Percentiles rank a stretch among this genome's conserved stretches.
phyloP scores from a whole-genome alignment of 2,113 vertebrate genomes.

The Echinops telfairi region DNA sequence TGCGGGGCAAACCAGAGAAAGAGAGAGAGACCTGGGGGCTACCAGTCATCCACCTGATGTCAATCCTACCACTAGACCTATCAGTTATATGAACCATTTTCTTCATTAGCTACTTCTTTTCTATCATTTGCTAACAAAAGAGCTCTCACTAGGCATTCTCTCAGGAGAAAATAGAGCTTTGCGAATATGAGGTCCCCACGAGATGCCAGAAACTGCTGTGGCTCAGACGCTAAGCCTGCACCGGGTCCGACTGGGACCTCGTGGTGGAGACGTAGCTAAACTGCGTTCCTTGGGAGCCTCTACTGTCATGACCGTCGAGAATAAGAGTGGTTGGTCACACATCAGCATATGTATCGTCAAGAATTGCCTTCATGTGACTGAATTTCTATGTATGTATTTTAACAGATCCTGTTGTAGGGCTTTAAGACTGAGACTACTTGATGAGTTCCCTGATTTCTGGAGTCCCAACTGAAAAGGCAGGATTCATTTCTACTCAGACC shows the following conservation, averaged over 20 bases:
- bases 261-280: neutral
- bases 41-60: neutral
- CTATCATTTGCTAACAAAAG: neutral
- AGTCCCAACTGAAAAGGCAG: slow-evolving; percentile 32
- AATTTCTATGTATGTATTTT: slow-evolving; percentile 61
- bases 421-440: slow-evolving; percentile 61
- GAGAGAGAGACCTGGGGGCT: neutral
- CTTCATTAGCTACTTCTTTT: neutral
- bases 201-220: neutral
- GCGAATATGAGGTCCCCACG: neutral
- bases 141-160: neutral
- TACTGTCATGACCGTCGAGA: neutral
- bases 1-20: neutral
- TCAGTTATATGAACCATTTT: neutral
- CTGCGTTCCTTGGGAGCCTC: neutral
- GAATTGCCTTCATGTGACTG: slow-evolving; percentile 32
- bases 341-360: slow-evolving; percentile 46
- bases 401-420: neutral
- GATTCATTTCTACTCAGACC: slow-evolving; percentile 25
- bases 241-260: no score
- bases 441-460: slow-evolving; percentile 8
- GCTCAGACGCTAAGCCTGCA: neutral
- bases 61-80: neutral
- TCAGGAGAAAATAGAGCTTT: neutral
- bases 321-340: slow-evolving; percentile 33